These are phyloP conservation scores for Pseudobourletiella spinata DNA, from an alignment of 1,140 invertebrate species.

Conservation along the genomic window DNA sequence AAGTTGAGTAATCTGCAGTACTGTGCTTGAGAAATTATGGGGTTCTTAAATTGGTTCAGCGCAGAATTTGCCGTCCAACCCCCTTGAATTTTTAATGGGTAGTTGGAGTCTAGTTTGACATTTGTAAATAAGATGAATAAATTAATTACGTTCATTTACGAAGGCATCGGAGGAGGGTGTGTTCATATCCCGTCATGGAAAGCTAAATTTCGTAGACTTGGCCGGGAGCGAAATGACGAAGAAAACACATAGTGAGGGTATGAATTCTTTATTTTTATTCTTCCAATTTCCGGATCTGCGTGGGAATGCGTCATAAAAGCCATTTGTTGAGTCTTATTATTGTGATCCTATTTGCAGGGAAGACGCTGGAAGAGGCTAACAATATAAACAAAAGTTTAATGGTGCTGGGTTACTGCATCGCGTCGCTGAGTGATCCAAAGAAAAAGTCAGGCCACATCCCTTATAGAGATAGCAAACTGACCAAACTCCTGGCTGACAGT, in stretches of 20 bases:
- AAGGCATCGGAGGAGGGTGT: slow-evolving; percentile 59
- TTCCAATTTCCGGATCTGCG: no score
- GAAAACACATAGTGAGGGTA: slow-evolving; percentile 78
- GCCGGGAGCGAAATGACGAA: slow-evolving; percentile 92
- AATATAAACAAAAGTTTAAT: slow-evolving; percentile 94
- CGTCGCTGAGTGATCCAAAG: slow-evolving; percentile 74
- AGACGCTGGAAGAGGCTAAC: slow-evolving; percentile 84
- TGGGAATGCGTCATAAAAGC: no score
- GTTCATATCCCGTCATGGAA: slow-evolving; percentile 78
- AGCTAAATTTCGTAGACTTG: slow-evolving; percentile 88
- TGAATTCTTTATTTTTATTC: neutral
- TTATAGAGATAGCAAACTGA: slow-evolving; percentile 86
- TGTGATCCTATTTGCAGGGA: slow-evolving; percentile 43
- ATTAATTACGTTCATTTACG: no score
- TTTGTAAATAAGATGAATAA: no score
- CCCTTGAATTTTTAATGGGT: no score
- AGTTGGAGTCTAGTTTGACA: no score
- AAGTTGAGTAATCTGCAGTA: no score
- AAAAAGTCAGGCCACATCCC: slow-evolving; percentile 77
- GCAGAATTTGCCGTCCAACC: no score
- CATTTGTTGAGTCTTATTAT: no score
- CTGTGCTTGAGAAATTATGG: no score
- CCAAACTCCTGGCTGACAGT: slow-evolving; percentile 84
- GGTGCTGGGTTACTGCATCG: slow-evolving; percentile 90
- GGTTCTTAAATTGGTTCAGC: no score